phyloP scores from a whole-genome alignment of 2,113 vertebrate genomes.

The Petroica traversi region DNA sequence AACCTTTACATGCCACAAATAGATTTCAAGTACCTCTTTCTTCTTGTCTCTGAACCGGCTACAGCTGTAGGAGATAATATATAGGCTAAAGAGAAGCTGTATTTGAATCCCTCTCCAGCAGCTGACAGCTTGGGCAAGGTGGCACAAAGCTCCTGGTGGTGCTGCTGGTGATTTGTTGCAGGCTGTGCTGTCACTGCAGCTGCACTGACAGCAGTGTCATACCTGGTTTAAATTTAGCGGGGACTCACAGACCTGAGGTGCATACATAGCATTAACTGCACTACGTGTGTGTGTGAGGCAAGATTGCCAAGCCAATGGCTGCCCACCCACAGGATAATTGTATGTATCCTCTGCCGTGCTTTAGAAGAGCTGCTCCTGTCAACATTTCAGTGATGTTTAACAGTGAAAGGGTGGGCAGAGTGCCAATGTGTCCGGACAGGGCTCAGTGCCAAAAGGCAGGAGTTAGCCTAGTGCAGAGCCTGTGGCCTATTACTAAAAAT shows the following conservation, averaged over 20 bases:
- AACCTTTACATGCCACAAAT: background rate
- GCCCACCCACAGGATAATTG: background rate
- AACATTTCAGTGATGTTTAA: background rate
- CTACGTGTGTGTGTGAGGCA: accelerated
- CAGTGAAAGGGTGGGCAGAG: accelerated
- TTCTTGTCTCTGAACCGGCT: background rate
- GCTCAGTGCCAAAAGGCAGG: background rate
- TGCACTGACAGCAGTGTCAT: background rate
- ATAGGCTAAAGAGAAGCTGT: background rate
- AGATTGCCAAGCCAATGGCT: background rate
- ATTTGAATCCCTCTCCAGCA: background rate
- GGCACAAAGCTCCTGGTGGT: background rate
- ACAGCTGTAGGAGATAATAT: background rate
- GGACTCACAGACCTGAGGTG: background rate
- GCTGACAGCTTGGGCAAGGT: background rate
- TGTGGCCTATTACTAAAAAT: background rate
- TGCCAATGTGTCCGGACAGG: background rate
- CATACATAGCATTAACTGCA: background rate
- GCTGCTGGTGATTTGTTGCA: background rate
- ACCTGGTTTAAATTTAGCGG: background rate
- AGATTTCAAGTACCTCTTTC: background rate
- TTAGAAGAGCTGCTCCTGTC: background rate
- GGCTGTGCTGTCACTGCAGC: background rate
- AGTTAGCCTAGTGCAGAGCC: background rate
- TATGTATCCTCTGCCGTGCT: background rate